Evolutionary conservation across 2,113 vertebrate genomes (phyloP), one percentile per base, ranked within the genome.

Genomic region (Apodemus sylvaticus): DNA sequence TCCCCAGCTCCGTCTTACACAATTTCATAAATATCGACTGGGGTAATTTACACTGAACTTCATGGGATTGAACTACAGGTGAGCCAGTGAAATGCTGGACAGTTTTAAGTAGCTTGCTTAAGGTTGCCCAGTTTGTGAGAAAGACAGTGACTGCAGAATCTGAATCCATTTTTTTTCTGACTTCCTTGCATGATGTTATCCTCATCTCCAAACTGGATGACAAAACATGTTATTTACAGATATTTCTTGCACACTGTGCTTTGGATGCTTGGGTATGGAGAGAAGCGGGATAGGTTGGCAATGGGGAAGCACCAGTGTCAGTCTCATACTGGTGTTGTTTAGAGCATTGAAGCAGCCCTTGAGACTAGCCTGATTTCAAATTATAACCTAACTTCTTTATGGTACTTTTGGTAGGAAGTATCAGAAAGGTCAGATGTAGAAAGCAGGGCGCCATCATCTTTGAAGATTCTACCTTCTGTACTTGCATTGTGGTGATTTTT

Each of bases 11-110:
- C 68, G 48, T 10, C 31, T 36, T 45, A 26, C 45, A 26, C 19
- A 70, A 31, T 93, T n/a, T 90, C 51, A 26, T 88, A 90, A 86
- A 73, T 73, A 73, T 34, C 79, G 90, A 64, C 45, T 70, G 82
- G 60, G 19, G 31, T 17, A 3, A 60, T 51, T 13, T 36, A 36
- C 29, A 51, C 1, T 36, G 7, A 14, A 29, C 45, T 71, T 78
- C 66, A 22, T 34, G 34, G 24, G 39, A 74, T 29, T 42, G 45
- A 81, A 51, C 24, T n/a, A 73, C 42, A 19, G 7, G n/a, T 51
- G 82, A 81, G 74, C 96, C 55, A 51, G 2, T 36, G 4, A 7
- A 68, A 51, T 8, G 7, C 17, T 70, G 10, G 39, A 90, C 73
- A 78, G 34, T 51, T 42, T 86, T 51, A 86, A 51, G 12, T 39